phyloP scores from a whole-genome alignment of 2,797 vertebrate species.

The Typhlichthys subterraneus region DNA sequence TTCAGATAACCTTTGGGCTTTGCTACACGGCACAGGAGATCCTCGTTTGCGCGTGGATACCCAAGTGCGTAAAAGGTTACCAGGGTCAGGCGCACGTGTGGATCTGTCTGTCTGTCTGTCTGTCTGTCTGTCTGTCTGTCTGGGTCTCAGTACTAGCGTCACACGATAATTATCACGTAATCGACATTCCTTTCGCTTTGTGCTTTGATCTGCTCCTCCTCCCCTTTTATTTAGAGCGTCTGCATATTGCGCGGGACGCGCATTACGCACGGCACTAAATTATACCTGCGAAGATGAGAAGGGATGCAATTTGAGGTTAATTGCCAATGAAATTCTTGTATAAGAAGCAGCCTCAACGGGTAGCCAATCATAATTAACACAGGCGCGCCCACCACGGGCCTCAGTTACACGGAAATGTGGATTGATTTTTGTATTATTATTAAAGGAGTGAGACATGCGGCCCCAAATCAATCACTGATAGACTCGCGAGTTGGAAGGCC shows the following conservation, averaged over 20 bases:
- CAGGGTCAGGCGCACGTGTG: conserved; percentile 33
- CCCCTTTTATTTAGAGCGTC: conserved; percentile 16
- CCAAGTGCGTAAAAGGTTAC: conserved; percentile 21
- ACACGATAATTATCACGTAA: conserved; percentile 36
- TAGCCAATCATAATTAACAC: conserved; percentile 69
- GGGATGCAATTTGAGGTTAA: conserved; percentile 75
- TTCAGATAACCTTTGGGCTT: background rate
- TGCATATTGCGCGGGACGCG: conserved; percentile 16
- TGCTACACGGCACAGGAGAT: conserved; percentile 20
- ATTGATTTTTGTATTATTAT: conserved; percentile 74
- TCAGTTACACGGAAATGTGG: conserved; percentile 57
- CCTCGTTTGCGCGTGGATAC: conserved; percentile 6
- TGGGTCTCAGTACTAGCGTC: background rate
- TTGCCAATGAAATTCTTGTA: conserved; percentile 66
- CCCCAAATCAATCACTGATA: conserved; percentile 61
- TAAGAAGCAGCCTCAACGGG: conserved; percentile 35
- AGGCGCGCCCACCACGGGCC: conserved; percentile 42
- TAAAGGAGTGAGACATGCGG: conserved; percentile 35
- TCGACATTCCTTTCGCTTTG: conserved; percentile 16
- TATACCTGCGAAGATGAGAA: conserved; percentile 67
- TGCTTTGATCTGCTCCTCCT: conserved; percentile 8
- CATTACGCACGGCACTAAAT: conserved; percentile 59
- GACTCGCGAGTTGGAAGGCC: conserved; percentile 29
- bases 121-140: too few relatives aligned
- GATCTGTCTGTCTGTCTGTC: too few relatives aligned